A percentile compares a stretch with the other conserved stretches of the same genome.
These are phyloP conservation scores for Rhinichthys klamathensis DNA, from an alignment of 2,113 vertebrate genomes.

Conservation along the genomic window DNA sequence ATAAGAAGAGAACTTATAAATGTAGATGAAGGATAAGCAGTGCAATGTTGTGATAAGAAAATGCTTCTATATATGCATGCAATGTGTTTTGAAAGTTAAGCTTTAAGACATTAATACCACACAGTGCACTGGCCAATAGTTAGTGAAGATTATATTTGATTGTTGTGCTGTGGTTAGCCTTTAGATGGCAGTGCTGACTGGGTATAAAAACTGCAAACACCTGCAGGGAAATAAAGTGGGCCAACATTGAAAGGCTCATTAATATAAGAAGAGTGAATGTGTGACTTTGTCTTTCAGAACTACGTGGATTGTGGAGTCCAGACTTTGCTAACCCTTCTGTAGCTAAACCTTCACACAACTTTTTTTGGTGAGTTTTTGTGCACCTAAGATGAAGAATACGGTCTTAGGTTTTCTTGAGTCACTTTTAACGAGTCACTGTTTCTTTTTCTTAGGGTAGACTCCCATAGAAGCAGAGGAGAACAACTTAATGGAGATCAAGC, in stretches of 20 bases:
- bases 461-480: not conserved
- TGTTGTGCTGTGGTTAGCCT: constrained; percentile 38
- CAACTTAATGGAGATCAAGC: constrained; percentile 26
- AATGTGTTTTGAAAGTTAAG: no score
- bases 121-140: not conserved
- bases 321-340: constrained; percentile 74
- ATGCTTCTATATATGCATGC: no score
- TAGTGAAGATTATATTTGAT: not conserved
- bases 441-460: not conserved
- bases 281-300: constrained; percentile 62
- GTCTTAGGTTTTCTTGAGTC: not conserved
- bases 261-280: not conserved
- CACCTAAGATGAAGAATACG: not conserved
- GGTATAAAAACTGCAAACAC: not conserved
- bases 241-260: not conserved
- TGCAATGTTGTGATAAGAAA: no score
- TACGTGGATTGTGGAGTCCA: constrained; percentile 78
- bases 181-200: constrained; percentile 58
- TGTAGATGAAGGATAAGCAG: no score
- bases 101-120: no score
- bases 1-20: no score
- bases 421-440: not conserved
- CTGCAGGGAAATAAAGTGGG: not conserved
- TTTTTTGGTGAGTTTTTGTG: constrained; percentile 59
- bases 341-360: constrained; percentile 45